Base-by-base conservation (phyloP, 2,113 vertebrate species). In the Connochaetes taurinus region DNA sequence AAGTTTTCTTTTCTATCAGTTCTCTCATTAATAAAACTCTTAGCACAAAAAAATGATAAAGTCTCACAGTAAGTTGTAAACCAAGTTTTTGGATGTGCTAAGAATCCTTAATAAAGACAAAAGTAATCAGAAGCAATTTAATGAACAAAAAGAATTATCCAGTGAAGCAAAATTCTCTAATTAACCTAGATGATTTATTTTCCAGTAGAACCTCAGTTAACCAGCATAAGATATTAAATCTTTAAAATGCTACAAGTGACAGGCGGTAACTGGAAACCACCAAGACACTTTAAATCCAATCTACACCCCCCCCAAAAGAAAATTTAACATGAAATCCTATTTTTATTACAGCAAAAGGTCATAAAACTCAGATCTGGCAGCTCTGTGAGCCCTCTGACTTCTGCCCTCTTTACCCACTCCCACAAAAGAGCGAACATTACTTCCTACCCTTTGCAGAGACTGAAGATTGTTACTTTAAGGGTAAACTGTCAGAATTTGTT, bases 401-500 rank as follows among this genome's bases (percentile, higher is more conserved):
- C 57, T 92, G 82, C 23, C 47, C 76, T 15, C 62, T 90, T 47
- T 88, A 33, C 21, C 55, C 64, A 13, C 45, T 53, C 27, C 17
- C n/a, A 74, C 27, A 11, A 36, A 43, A 45, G 15, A 90, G 31
- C 8, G 62, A 82, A 60, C 47, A 57, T 84, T 62, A 85, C 53
- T 64, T 84, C 57, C 87, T 91, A 88, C 43, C n/a, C 25, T 95
- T 94, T 92, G 74, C 40, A 64, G 53, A 96, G 74, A 89, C 43
- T 96, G 29, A n/a, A 91, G n/a, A 82, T 45, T 80, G 91, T 94
- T 76, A 76, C 90, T 96, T 94, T 93, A 90, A 67, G 84, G 53
- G 9, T 93, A 95, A 98, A 97, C 92, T 96, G 96, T 96, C 97
- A 97, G 97, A 98, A 97, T 97, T 97, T 97, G 96, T 96, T 97